Conservation (phyloP, 2,888 invertebrate species). For the Brenthis daphne region DNA sequence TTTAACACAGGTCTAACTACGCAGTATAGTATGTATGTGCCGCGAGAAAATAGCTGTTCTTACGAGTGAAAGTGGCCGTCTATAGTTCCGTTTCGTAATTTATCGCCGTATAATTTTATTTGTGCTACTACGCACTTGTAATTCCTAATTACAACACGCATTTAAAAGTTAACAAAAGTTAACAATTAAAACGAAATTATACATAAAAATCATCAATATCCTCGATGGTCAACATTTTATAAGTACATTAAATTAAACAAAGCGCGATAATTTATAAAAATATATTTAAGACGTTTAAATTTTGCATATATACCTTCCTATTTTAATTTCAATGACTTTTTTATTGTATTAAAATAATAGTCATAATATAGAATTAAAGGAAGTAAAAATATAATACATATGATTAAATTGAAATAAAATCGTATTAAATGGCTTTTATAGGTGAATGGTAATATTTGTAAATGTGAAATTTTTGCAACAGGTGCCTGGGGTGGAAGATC, state of each 20-base stretch:
- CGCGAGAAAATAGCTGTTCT: conserved; percentile 69
- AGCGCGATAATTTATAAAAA: not conserved
- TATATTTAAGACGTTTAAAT: no score
- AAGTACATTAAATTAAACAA: not conserved
- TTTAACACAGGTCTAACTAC: conserved; percentile 51
- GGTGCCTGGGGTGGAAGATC: conserved; percentile 79
- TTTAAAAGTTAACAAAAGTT: conserved; percentile 30
- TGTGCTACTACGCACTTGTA: conserved; percentile 41
- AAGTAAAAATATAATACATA: no score
- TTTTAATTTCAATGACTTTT: no score
- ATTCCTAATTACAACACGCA: conserved; percentile 29
- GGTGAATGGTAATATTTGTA: not conserved
- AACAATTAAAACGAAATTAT: not conserved
- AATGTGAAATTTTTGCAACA: conserved; percentile 38
- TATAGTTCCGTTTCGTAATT: conserved; percentile 72
- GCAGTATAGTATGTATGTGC: conserved; percentile 46
- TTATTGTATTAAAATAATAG: no score
- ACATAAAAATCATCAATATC: no score
- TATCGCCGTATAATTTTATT: conserved; percentile 54
- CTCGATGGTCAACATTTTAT: not conserved
- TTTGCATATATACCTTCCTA: no score
- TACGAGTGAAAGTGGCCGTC: conserved; percentile 73
- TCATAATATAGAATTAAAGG: no score
- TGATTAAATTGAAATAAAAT: no score
- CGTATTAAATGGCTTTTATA: no score